Conservation (phyloP, 2,797 vertebrate genomes). For the Buphagus erythrorhynchus region DNA sequence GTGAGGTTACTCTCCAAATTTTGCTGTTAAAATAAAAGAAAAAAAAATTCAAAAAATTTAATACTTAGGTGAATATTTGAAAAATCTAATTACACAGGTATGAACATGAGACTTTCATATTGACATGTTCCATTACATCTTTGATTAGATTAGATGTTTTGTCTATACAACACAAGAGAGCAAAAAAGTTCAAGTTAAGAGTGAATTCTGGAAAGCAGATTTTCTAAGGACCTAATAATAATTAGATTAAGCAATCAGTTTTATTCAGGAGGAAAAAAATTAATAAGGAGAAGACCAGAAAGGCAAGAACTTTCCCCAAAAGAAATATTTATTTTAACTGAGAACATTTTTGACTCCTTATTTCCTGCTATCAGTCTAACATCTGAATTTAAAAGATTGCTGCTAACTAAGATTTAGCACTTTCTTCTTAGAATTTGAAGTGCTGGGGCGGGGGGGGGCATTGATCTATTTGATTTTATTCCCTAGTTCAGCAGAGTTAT, state of each 20-base stretch:
- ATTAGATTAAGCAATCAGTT: neutral
- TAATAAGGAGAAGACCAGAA: neutral
- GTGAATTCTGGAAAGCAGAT: neutral
- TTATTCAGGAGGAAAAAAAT: neutral
- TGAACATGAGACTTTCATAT: neutral
- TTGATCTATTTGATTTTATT: neutral
- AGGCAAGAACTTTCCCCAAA: neutral
- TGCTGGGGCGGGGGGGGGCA: rapidly evolving
- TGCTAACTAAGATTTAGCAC: neutral
- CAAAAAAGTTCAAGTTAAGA: neutral
- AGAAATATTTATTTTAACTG: neutral
- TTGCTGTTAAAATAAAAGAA: conserved; percentile 84
- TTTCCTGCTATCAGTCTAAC: neutral
- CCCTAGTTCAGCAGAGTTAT: neutral
- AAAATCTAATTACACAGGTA: neutral
- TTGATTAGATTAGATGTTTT: neutral
- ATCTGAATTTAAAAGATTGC: neutral
- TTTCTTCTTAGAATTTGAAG: neutral
- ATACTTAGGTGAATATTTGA: neutral
- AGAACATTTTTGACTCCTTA: neutral
- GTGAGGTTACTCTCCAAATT: conserved; percentile 95
- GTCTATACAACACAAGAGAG: neutral
- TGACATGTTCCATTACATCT: neutral
- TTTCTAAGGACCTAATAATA: neutral
- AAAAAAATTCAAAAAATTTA: neutral